phyloP scores from a whole-genome alignment of 2,113 vertebrate genomes.

The Setophaga kirtlandii region DNA sequence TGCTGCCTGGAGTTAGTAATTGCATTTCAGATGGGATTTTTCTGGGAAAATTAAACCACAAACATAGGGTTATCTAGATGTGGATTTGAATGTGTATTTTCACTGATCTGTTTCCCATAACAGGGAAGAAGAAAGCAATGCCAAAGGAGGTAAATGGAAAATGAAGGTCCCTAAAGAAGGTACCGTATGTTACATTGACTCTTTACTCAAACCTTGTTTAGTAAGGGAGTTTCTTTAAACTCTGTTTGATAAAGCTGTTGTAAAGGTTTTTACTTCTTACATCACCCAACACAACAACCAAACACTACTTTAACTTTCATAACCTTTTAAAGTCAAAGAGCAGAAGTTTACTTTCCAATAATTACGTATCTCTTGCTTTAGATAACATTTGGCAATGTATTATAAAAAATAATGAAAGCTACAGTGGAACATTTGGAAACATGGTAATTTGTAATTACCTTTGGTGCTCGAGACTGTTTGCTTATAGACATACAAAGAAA shows the following conservation, averaged over 20 bases:
- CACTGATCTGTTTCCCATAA: slow-evolving; percentile 9
- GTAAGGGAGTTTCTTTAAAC: not conserved
- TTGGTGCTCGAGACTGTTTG: not conserved
- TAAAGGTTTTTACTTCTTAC: not conserved
- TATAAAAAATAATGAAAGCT: not conserved
- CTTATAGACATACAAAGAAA: not conserved
- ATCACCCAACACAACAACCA: not conserved
- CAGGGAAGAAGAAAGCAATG: slow-evolving; percentile 98
- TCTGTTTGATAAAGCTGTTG: not conserved
- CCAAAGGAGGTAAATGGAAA: slow-evolving; percentile 94
- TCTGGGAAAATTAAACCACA: not conserved
- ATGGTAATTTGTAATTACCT: not conserved
- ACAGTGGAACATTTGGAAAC: not conserved
- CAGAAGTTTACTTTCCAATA: not conserved
- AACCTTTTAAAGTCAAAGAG: not conserved
- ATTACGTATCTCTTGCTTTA: not conserved
- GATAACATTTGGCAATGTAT: not conserved
- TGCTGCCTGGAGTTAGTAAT: not conserved
- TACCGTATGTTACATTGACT: slow-evolving; percentile 77
- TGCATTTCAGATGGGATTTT: not conserved
- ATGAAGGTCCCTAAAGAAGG: slow-evolving; percentile 95
- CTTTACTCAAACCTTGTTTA: not conserved
- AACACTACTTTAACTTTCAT: not conserved
- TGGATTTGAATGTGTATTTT: slow-evolving; percentile 10
- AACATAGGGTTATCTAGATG: not conserved